A percentile compares a stretch with the other conserved stretches of the same genome.
phyloP scores from a whole-genome alignment of 2,888 invertebrate genomes.

The Dicyrtoma fusca region DNA sequence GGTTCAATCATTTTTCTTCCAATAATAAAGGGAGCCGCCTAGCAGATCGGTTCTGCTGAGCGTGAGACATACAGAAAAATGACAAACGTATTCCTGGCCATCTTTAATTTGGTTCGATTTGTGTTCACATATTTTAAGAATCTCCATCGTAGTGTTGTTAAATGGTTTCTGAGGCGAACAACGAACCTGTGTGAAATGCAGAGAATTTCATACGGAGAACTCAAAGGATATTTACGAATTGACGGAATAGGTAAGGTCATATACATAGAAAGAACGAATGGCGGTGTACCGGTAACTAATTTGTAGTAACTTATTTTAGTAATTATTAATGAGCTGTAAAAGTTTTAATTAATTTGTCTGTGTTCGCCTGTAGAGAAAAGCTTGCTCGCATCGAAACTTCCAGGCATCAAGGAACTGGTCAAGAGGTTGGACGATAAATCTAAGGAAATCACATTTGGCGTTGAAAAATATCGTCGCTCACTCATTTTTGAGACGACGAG shows the following conservation, averaged over 20 bases:
- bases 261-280: too few species aligned
- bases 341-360: conserved; percentile 8
- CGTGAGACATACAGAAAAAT: neutral
- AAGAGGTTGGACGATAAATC: conserved; percentile 68
- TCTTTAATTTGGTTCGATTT: conserved; percentile 16
- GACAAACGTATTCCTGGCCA: conserved; percentile 7
- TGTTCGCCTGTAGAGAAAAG: conserved; percentile 67
- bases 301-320: neutral
- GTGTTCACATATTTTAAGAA: conserved; percentile 13
- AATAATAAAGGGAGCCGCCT: too few species aligned
- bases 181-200: conserved; percentile 90
- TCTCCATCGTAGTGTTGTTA: conserved; percentile 36
- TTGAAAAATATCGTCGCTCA: conserved; percentile 57
- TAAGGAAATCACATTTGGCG: conserved; percentile 62
- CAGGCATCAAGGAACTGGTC: conserved; percentile 71
- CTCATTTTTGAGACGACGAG: conserved; percentile 66
- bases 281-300: too few species aligned
- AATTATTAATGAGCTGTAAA: neutral
- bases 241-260: conserved; percentile 65
- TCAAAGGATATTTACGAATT: conserved; percentile 72
- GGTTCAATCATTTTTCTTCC: too few species aligned
- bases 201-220: conserved; percentile 84
- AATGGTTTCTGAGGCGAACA: conserved; percentile 44
- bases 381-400: conserved; percentile 69
- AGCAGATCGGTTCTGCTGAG: too few species aligned